Percentiles rank a stretch among this genome's conserved stretches.
These are phyloP conservation scores for Coendou prehensilis DNA, from an alignment of 2,797 vertebrate genomes.

Conservation along the genomic window DNA sequence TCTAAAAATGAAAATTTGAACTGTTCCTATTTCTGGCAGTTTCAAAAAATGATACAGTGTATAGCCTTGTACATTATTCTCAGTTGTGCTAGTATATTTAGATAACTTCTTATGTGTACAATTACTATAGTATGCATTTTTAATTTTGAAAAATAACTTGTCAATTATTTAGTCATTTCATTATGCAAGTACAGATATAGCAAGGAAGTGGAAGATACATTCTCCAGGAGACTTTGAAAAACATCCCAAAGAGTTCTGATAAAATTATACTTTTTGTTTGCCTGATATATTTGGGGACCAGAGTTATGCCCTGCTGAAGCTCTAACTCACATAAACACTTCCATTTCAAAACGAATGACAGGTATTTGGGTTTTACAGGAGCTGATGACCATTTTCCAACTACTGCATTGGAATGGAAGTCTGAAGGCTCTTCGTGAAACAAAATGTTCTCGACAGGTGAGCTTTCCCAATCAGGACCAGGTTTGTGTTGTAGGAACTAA, in stretches of 20 bases:
- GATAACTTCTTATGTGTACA: background rate
- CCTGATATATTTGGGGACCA: background rate
- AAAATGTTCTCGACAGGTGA: slow-evolving; percentile 94
- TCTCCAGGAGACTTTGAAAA: background rate
- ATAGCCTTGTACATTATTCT: slow-evolving; percentile 18
- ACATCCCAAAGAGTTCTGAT: background rate
- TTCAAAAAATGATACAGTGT: background rate
- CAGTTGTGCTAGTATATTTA: background rate
- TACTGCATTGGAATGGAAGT: slow-evolving; percentile 96
- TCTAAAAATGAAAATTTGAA: slow-evolving; percentile 45
- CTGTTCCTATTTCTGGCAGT: background rate
- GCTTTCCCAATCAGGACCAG: background rate
- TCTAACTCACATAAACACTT: background rate
- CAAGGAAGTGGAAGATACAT: background rate
- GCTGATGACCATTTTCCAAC: slow-evolving; percentile 96
- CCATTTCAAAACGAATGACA: slow-evolving; percentile 43
- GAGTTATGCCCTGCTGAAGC: background rate
- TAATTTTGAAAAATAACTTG: slow-evolving; percentile 41
- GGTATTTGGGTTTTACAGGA: slow-evolving; percentile 89
- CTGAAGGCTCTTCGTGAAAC: slow-evolving; percentile 94
- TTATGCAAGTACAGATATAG: background rate
- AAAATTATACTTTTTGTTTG: background rate
- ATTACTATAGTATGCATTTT: background rate
- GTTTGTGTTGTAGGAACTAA: background rate
- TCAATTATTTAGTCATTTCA: background rate